Conservation (phyloP, 2,797 vertebrate genomes). For the Saxicola maurus region DNA sequence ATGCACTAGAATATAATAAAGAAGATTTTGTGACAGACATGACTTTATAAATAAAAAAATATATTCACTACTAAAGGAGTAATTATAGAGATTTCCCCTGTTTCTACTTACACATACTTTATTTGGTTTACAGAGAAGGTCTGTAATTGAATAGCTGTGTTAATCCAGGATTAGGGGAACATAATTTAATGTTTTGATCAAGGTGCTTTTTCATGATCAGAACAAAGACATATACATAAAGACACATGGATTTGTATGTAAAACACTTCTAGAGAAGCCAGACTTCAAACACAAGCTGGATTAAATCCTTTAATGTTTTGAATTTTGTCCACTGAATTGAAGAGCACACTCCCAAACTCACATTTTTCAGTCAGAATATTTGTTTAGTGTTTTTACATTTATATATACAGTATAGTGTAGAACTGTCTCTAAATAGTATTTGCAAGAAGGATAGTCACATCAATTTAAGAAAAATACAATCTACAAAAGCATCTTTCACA, state of each 20-base stretch:
- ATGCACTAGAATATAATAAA: neutral
- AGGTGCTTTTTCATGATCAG: neutral
- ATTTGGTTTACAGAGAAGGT: neutral
- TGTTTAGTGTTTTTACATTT: neutral
- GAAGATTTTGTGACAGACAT: neutral
- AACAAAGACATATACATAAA: neutral
- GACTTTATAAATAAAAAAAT: neutral
- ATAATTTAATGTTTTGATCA: neutral
- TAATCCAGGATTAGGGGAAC: neutral
- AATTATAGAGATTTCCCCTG: neutral
- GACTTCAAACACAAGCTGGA: neutral
- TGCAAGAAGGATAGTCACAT: neutral
- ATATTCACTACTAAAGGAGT: neutral
- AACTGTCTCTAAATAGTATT: neutral
- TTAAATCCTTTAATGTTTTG: neutral
- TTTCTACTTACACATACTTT: neutral
- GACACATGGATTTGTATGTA: neutral
- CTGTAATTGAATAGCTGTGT: neutral
- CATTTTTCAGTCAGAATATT: neutral
- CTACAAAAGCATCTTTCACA: neutral
- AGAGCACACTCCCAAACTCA: neutral
- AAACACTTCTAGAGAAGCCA: neutral
- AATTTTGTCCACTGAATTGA: neutral
- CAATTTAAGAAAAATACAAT: neutral
- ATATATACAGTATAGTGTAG: neutral